Base-by-base conservation (phyloP, 2,888 invertebrate genomes). In the Allophyes oxyacanthae region DNA sequence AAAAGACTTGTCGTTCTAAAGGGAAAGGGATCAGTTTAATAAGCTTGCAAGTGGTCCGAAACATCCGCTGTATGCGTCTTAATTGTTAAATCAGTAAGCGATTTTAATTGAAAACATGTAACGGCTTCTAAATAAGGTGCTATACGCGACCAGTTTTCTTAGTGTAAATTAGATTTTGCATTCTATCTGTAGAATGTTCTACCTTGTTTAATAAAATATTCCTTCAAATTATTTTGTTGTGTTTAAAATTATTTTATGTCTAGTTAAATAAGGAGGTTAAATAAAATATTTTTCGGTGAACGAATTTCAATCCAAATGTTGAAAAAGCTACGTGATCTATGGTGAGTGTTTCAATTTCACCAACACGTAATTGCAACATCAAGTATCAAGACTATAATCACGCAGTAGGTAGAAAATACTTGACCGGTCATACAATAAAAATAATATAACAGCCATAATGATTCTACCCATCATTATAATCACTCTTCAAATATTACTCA, bases 1-100 rank as follows among this genome's bases (percentile, higher is more conserved):
- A 75, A 76, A 77, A 75, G 70, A 46, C 56, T 46, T 48, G 53
- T 41, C 53, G 51, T 14, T 32, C 42, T 55, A 55, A 70, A 81
- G 79, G 81, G 82, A 84, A 84, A 82, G 80, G 82, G 75, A 70
- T 74, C 48, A 64, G 63, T 70, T 76, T 80, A 57, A 28, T 28
- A 28, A 64, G 33, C 40, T 73, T 63, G 57, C 57, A 75, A 72
- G 63, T 64, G 65, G 49, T 62, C 58, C 62, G 60, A 77, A 73
- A 64, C 67, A 74, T 81, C 79, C 83, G 81, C 58, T 69, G 64
- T 40, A 37, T 58, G 49, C 57, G 40, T 50, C 15, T 46, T 45
- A 69, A 57, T 55, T 50, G 44, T 62, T 62, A 44, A 72, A 51
- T 60, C 37, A 48, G 52, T 44, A 25, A 26, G 32, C 36, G 20